Evolutionary conservation across 2,888 invertebrate genomes (phyloP).

Genomic region (Callimorpha dominula): DNA sequence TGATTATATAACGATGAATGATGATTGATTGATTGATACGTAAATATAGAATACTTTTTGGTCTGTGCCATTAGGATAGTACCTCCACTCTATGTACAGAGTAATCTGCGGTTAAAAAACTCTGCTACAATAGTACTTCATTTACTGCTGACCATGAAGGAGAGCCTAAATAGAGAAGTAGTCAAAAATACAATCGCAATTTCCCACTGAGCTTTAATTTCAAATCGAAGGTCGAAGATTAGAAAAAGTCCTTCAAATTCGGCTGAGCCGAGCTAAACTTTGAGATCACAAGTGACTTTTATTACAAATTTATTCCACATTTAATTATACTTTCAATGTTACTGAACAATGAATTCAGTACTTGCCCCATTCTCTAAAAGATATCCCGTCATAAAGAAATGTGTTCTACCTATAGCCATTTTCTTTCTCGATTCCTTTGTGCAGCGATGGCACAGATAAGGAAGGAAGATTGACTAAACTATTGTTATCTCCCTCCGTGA

Average conservation of each 20-base stretch:
- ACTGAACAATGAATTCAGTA: background rate
- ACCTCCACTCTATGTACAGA: too few species aligned
- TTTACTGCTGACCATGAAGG: background rate
- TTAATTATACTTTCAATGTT: background rate
- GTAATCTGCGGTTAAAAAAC: too few species aligned
- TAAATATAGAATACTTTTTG: background rate
- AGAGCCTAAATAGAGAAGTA: background rate
- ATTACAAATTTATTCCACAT: background rate
- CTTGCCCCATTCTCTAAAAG: background rate
- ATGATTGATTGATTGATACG: too few species aligned
- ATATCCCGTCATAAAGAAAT: background rate
- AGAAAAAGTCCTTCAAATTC: background rate
- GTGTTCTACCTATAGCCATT: background rate
- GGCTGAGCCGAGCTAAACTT: background rate
- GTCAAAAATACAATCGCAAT: background rate
- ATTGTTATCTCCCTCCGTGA: conserved; percentile 10
- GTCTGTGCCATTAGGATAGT: too few species aligned
- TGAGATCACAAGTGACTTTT: background rate
- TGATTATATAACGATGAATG: background rate
- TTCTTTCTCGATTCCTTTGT: conserved; percentile 2
- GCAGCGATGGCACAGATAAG: background rate
- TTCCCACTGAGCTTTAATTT: background rate
- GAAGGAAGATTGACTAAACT: conserved; percentile 4
- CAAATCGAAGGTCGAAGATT: background rate
- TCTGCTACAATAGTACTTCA: background rate